Evolutionary conservation across 2,113 vertebrate genomes (phyloP), one percentile per base, ranked within the genome.

Genomic region (Heterocephalus glaber): DNA sequence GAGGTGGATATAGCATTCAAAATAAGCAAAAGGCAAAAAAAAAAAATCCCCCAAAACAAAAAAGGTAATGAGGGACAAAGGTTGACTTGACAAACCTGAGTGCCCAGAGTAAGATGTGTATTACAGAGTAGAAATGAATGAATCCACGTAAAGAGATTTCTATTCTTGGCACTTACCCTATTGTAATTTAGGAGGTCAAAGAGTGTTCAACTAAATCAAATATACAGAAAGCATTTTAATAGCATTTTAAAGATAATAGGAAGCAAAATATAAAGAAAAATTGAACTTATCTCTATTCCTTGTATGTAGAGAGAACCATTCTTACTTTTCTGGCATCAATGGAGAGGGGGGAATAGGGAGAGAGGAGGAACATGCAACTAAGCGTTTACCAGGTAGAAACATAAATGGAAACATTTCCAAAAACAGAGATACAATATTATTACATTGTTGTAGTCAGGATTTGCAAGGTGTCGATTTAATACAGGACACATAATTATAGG

Each of bases 201-300:
- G 9, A 88, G 11, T 60, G 44, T 91, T 65, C 24, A 82, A n/a
- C 16, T 66, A 60, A 93, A 72, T 89, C 26, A 80, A 90, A 84
- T 26, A 65, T 79, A 72, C 4, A 95, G 5, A 72, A 44, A 79
- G 16, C 19, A 86, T 89, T 52, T 77, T 81, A 86, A 66, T 56
- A 70, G 17, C 41, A 96, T 83, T 86, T 88, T 82, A 85, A 94
- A 83, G 22, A 81, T 17, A 41, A 68, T 7, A 26, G 85, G 79
- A 93, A 93, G 68, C 33, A 86, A 86, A 68, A 0, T 66, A 41
- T 58, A 93, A 66, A 66, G 19, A 76, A 94, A 95, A 76, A 70
- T 47, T 63, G 20, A 68, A 81, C 93, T 80, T 54, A 28, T 35
- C 35, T 63, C 28, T 38, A 35, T 84, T 91, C 3, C 2, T 95